Evolutionary conservation across 2,113 vertebrate genomes (phyloP).

Genomic region (Glaucomys volans): DNA sequence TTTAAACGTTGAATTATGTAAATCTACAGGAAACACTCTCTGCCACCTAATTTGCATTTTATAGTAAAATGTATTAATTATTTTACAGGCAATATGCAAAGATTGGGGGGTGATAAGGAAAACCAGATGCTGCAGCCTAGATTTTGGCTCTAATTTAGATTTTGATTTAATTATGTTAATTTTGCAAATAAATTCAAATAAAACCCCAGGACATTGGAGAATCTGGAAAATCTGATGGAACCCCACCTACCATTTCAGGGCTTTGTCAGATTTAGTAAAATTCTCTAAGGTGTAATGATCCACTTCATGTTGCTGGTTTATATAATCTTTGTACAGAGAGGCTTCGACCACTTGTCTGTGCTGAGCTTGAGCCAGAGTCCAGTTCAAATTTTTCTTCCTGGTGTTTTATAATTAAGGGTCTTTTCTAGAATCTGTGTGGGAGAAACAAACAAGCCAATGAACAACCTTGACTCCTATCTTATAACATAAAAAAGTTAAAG

Average conservation of each 20-base stretch:
- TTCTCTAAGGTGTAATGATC: neutral
- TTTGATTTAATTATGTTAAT: slow-evolving; percentile 14
- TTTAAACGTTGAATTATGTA: neutral
- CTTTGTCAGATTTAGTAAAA: neutral
- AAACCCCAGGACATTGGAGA: neutral
- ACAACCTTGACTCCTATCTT: neutral
- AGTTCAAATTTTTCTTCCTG: slow-evolving; percentile 33
- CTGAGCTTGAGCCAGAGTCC: neutral
- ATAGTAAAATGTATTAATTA: neutral
- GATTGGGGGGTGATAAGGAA: slow-evolving; percentile 24
- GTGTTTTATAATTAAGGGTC: neutral
- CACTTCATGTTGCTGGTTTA: neutral
- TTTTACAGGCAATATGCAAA: neutral
- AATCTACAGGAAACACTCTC: neutral
- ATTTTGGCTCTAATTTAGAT: neutral
- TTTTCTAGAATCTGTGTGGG: neutral
- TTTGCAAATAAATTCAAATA: slow-evolving; percentile 40
- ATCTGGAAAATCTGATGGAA: neutral
- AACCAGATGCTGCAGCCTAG: neutral
- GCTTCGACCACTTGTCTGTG: neutral
- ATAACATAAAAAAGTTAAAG: neutral
- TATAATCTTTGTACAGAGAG: neutral
- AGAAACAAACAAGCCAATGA: neutral
- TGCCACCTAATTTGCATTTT: slow-evolving; percentile 22
- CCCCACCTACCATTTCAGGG: neutral